These are phyloP conservation scores for Struthidea cinerea DNA, from an alignment of 2,113 vertebrate species.

Conservation along the genomic window DNA sequence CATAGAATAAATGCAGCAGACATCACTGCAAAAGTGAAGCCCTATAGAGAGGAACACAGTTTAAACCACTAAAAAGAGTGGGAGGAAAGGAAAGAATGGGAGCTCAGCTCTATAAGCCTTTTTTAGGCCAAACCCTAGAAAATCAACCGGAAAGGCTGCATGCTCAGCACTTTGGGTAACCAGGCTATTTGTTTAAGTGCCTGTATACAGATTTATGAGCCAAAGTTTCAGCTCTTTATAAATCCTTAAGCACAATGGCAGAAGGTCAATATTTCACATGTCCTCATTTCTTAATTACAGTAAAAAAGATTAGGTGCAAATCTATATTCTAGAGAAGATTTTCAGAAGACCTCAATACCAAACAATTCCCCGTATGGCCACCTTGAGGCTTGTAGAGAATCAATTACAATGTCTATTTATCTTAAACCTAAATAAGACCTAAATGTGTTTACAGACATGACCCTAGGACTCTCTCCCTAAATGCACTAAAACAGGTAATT, in stretches of 20 bases:
- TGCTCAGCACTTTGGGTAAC: slow-evolving; percentile 35
- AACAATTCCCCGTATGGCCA: background rate
- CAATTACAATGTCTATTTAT: background rate
- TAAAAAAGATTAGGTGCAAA: background rate
- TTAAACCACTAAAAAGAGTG: slow-evolving; percentile 32
- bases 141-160: background rate
- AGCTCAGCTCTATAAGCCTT: background rate
- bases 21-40: background rate
- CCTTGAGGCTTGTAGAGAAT: background rate
- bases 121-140: slow-evolving; percentile 37
- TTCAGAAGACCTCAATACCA: background rate
- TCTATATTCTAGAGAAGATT: background rate
- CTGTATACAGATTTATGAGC: slow-evolving; percentile 28
- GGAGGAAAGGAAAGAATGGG: slow-evolving; percentile 22
- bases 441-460: background rate
- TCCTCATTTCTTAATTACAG: background rate
- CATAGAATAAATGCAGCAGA: background rate
- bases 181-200: slow-evolving; percentile 45
- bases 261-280: background rate
- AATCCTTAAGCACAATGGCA: background rate
- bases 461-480: background rate
- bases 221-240: slow-evolving; percentile 24
- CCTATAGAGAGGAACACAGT: background rate
- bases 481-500: background rate
- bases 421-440: background rate